phyloP scores from a whole-genome alignment of 1,140 invertebrate genomes.

The Brachionus calyciflorus region DNA sequence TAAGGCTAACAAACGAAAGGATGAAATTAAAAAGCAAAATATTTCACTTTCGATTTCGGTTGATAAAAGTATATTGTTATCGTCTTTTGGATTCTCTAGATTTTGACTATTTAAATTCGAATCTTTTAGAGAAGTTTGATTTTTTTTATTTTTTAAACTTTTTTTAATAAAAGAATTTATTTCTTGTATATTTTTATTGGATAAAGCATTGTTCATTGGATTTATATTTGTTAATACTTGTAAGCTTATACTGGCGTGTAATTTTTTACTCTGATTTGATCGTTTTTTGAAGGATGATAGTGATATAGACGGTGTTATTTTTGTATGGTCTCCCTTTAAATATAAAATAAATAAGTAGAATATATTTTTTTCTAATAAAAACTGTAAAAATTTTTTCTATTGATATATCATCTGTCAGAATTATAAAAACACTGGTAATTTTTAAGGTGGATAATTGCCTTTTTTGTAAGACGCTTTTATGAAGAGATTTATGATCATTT shows the following conservation, averaged over 20 bases:
- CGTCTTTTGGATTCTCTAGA: not conserved
- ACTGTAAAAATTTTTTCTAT: no score
- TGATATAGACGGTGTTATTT: not conserved
- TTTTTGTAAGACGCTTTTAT: no score
- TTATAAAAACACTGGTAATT: no score
- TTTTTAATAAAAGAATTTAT: constrained; percentile 1
- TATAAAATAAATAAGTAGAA: not conserved
- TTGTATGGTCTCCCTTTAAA: not conserved
- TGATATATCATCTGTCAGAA: no score
- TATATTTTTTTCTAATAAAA: not conserved
- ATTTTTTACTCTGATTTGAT: not conserved
- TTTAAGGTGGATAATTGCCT: no score
- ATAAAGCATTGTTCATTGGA: not conserved
- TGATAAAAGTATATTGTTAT: not conserved
- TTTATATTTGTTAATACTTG: not conserved
- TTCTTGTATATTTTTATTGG: not conserved
- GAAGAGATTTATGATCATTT: no score
- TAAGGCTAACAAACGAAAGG: not conserved
- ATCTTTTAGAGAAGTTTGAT: no score
- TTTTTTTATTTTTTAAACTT: not conserved
- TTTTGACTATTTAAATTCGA: no score
- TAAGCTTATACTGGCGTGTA: not conserved
- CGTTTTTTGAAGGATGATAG: not conserved
- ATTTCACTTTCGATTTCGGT: constrained; percentile 18
- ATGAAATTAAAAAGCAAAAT: not conserved